Base-by-base conservation (phyloP, 2,888 invertebrate genomes). In the Balanococcus diminutus region DNA sequence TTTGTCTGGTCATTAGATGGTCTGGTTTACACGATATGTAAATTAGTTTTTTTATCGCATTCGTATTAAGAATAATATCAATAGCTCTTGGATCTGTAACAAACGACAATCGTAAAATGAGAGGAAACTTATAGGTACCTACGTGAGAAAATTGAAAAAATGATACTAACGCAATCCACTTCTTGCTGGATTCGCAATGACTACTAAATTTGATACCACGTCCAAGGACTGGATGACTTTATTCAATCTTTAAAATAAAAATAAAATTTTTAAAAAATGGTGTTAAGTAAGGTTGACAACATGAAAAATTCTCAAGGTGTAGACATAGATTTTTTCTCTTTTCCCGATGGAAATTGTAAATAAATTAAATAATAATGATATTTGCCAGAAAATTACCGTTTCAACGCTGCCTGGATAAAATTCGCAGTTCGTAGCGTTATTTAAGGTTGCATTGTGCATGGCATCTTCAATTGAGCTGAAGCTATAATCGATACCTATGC, bases 171-270 rank as follows among this genome's bases (percentile, higher is more conserved):
- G 95, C 88, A 97, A 90, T n/a, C 99, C 99, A 85, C 96, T 96
- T 88, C 99, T 92, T 0, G 99, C 99, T 31, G 99, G 99, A 92
- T 99, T 99, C 0, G 99, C 95, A 56, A 99, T 92, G 0, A 98
- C 98, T 22, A 98, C 93, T 75, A 95, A 93, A 0, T 93, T 91
- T n/a, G 89, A 87, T 51, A 51, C 5, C 6, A 86, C 88, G 87
- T 88, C 87, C 39, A 89, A 86, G 3, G 88, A 88, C 5, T 86
- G 67, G n/a, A 89, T 86, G 5, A 89, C 82, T 31, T 61, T 67
- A 9, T 87, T 88, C 19, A 89, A 86, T 86, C 88, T 88, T 89
- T 89, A 87, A 25, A 87, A 88, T 87, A 14, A 1, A 42, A 42
- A n/a, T n/a, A n/a, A n/a, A n/a, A n/a, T n/a, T n/a, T n/a, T n/a